Percentiles rank a stretch among this genome's conserved stretches.
Evolutionary conservation across 2,888 invertebrate genomes (phyloP).

Genomic region (Aphelenchoides bicaudatus): DNA sequence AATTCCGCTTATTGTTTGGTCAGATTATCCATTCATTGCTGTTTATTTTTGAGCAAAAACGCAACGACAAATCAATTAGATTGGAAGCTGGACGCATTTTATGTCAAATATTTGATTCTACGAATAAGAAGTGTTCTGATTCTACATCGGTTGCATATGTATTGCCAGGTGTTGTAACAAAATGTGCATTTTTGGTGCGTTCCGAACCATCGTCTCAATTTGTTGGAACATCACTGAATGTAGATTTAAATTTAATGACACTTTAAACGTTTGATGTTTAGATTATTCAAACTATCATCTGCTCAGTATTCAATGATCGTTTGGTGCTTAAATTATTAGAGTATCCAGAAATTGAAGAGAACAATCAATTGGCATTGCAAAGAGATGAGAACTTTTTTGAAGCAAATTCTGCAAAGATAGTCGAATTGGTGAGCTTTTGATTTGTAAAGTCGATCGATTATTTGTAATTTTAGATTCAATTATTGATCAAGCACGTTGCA

Average conservation of each 20-base stretch:
- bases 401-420: background rate
- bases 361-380: background rate
- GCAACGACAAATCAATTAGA: background rate
- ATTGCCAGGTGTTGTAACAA: conserved; percentile 14
- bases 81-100: background rate
- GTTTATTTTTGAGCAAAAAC: background rate
- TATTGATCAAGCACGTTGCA: background rate
- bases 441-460: background rate
- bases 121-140: background rate
- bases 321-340: background rate
- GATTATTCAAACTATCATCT: background rate
- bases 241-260: background rate
- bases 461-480: background rate
- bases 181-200: background rate
- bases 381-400: background rate
- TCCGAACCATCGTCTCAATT: background rate
- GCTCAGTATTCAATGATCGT: conserved; percentile 1
- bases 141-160: conserved; percentile 1
- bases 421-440: background rate
- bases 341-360: background rate
- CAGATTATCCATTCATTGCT: background rate
- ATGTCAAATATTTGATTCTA: background rate
- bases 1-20: background rate
- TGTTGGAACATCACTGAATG: background rate
- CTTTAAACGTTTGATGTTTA: background rate